Evolutionary conservation across 2,797 vertebrate species (phyloP), one percentile per base, ranked within the genome.

Genomic region (Anisognathus igniventris): DNA sequence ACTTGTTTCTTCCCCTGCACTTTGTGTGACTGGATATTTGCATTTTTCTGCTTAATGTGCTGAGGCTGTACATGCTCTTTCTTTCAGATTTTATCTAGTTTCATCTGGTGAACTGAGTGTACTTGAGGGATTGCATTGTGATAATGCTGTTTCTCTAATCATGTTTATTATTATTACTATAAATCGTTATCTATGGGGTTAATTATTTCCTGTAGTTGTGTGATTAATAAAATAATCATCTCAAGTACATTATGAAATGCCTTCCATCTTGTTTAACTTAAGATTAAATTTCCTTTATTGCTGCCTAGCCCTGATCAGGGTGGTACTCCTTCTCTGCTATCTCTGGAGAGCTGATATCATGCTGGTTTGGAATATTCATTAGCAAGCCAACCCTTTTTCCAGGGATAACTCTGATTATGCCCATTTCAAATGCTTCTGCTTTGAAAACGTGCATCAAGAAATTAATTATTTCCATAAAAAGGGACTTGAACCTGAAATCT

Each of bases 311-410:
- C 66, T 70, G 23, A 73, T 89, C 51, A 73, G 84, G 92, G 91
- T 84, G 71, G 86, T 91, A 82, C 88, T 78, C 50, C 83, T 93
- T 64, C 54, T 30, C 47, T 84, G 31, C 60, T 91, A 53, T 86
- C 91, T 95, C 89, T 89, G 48, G 81, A 93, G 71, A 91, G 71
- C 86, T 95, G 89, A 85, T 96, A 87, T 56, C 80, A 68, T 85
- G 44, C 71, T 89, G n/a, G 17, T 76, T 93, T 88, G 67, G 66
- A 87, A 82, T 73, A 87, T 60, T 79, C 67, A 56, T 78, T 79
- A 88, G 56, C 40, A 91, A 48, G 60, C 86, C 91, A 93, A 75
- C 81, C 84, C 71, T 91, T 95, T 81, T 85, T 44, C 37, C 47
- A 70, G 56, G 40, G 51, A 51, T 62, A 60, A 40, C 35, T 86